These are phyloP conservation scores for Andinoacara biseriatus DNA, from an alignment of 2,113 vertebrate species.

Conservation along the genomic window DNA sequence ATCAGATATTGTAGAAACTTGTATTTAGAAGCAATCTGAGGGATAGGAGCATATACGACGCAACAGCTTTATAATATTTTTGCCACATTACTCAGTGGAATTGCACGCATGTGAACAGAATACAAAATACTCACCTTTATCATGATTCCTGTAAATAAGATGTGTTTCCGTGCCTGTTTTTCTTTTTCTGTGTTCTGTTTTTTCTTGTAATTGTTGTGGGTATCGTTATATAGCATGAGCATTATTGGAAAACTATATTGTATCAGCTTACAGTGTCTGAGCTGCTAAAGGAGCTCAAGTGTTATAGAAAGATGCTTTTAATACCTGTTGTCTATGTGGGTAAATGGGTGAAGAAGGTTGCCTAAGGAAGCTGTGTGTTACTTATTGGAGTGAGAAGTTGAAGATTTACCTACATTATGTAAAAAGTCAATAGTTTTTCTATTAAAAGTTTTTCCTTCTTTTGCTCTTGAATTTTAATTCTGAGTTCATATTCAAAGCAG, in stretches of 20 bases:
- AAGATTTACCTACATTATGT: neutral
- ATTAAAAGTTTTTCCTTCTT: neutral
- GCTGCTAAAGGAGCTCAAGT: neutral
- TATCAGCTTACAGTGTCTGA: neutral
- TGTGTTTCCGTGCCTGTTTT: neutral
- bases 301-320: neutral
- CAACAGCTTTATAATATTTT: neutral
- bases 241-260: neutral
- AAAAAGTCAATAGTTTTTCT: neutral
- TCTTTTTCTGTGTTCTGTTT: neutral
- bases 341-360: neutral
- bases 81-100: neutral
- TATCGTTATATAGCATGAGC: neutral
- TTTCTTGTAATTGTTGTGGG: neutral
- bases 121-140: neutral
- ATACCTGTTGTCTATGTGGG: neutral
- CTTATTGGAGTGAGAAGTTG: neutral
- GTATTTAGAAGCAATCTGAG: conserved; percentile 25
- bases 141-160: neutral
- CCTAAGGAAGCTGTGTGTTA: neutral
- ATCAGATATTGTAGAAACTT: neutral
- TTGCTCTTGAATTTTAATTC: conserved; percentile 7
- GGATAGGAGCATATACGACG: conserved; percentile 15
- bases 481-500: neutral
- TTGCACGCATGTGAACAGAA: neutral